A percentile compares a stretch with the other conserved stretches of the same genome.
Conservation (phyloP, 1,140 invertebrate genomes). For the Halictus rubicundus region DNA sequence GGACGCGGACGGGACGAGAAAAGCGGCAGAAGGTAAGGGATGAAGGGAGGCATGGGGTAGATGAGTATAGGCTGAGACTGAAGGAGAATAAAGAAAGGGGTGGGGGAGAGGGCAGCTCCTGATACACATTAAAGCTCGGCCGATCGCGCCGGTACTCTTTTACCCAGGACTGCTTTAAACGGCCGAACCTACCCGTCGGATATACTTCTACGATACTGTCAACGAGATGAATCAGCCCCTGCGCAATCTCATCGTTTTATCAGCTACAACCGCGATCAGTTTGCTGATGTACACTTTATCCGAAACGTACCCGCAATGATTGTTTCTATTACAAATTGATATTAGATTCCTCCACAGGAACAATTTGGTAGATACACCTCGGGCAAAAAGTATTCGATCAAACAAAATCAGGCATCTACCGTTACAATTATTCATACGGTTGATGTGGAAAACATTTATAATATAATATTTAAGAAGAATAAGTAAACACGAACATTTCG, state of each 20-base stretch:
- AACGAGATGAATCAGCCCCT: neutral
- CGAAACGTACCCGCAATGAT: too few species aligned
- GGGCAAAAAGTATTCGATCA: too few species aligned
- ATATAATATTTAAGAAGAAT: too few species aligned
- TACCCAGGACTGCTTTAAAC: neutral
- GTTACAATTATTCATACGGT: too few species aligned
- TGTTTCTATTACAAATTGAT: too few species aligned
- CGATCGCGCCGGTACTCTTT: neutral
- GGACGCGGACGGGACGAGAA: slow-evolving; percentile 58
- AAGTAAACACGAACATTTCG: too few species aligned
- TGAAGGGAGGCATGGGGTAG: slow-evolving; percentile 28
- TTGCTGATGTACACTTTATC: too few species aligned
- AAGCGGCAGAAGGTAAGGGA: slow-evolving; percentile 45
- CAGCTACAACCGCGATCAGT: too few species aligned
- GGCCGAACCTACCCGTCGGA: neutral
- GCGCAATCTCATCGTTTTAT: neutral
- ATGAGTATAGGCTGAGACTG: slow-evolving; percentile 25
- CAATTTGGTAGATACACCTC: too few species aligned
- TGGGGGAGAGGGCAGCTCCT: neutral
- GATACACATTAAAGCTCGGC: slow-evolving; percentile 26
- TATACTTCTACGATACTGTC: neutral
- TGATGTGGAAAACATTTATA: too few species aligned
- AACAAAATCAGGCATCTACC: too few species aligned
- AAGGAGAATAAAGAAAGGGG: slow-evolving; percentile 21
- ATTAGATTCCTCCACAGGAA: too few species aligned